These are phyloP conservation scores for Chlamydotis undulata DNA, from an alignment of 2,113 vertebrate species.

Conservation along the genomic window DNA sequence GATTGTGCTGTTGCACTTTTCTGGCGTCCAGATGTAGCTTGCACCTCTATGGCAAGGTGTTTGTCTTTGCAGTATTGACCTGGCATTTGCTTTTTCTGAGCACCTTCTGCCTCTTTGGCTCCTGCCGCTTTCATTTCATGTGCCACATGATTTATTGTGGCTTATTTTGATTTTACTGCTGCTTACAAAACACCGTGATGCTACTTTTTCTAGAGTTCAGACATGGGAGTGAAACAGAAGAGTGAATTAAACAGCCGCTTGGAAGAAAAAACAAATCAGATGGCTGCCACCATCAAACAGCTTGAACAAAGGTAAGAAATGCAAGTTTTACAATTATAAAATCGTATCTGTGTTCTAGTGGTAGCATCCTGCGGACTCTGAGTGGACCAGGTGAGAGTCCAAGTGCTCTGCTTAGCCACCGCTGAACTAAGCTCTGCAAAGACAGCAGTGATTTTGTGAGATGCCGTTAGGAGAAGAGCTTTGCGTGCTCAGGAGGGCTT, in stretches of 20 bases:
- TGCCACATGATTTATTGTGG: rapidly evolving
- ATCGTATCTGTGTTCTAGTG: neutral
- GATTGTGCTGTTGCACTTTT: neutral
- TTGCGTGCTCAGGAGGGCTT: neutral
- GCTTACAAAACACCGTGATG: rapidly evolving
- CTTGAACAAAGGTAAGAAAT: constrained; percentile 92
- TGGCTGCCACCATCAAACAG: constrained; percentile 93
- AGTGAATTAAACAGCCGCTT: constrained; percentile 89
- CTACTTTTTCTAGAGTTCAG: constrained; percentile 79
- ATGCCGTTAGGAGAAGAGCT: neutral
- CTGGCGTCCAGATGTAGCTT: neutral
- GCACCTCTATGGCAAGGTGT: rapidly evolving
- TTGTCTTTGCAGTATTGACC: neutral
- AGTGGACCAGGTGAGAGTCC: rapidly evolving
- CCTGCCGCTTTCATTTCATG: neutral
- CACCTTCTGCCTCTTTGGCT: neutral
- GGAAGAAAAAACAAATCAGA: constrained; percentile 97
- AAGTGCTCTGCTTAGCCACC: neutral
- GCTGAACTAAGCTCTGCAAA: neutral
- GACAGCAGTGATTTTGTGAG: neutral
- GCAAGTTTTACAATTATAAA: neutral
- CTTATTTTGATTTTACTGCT: neutral
- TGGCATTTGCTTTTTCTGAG: neutral
- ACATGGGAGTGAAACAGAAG: constrained; percentile 92
- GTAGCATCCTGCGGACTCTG: neutral